Base-by-base conservation (phyloP, 2,113 vertebrate species). In the Apodemus sylvaticus region DNA sequence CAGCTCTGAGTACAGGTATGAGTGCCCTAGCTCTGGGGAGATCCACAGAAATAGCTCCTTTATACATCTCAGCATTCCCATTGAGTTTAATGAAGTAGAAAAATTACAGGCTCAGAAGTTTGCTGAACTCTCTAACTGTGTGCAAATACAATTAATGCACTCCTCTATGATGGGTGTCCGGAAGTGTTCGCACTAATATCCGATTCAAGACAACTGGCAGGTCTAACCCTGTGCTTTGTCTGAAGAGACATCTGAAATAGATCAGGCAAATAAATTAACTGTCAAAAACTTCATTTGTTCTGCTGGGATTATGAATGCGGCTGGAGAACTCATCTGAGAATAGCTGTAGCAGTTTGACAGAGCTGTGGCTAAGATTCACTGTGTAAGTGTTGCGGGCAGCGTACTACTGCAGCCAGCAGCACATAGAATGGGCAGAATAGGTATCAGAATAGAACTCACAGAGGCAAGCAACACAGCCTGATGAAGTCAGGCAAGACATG, bases 251-350 rank as follows among this genome's bases (percentile, higher is more conserved):
- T 93, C 86, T 97, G 96, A 97, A 95, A 97, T 97, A 94, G 26
- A 96, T 98, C 96, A 97, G 66, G 51, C 88, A 98, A 97, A 97
- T 96, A 96, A 97, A 98, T 97, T 55, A 97, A 96, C 95, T 97
- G 96, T 96, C 95, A 96, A 90, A 97, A 95, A 93, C 88, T 97
- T 98, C 95, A 96, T 98, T 97, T 97, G 92, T 94, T 94, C 96
- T 94, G 34, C 91, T 0, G 39, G 92, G 93, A 94, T 95, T 94
- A 97, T 95, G 95, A 97, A 96, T 53, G 86, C 66, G 78, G 85
- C 88, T 24, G 31, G 92, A 58, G 60, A 90, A 93, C 64, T 94
- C 51, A 7, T 96, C 77, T 88, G 76, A 76, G 94, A 91, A 71
- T 60, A 68, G 85, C 36, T 93, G 76, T n/a, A 29, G 71, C 48